Conservation (phyloP, 2,797 vertebrate species). For the Xenops minutus region DNA sequence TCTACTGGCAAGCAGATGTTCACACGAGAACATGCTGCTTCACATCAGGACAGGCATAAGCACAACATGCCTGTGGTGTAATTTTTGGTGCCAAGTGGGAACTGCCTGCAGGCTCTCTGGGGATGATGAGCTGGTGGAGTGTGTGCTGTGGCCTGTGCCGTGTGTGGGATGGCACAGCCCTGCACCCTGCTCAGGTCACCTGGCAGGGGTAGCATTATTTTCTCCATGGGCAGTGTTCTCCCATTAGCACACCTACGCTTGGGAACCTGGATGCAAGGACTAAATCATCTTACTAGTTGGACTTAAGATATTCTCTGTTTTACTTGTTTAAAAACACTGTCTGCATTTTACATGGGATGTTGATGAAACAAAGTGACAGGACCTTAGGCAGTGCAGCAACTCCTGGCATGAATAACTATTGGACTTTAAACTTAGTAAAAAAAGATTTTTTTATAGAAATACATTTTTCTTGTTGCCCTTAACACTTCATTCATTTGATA, state of each 20-base stretch:
- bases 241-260: not conserved
- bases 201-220: fast-evolving
- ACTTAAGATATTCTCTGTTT: not conserved
- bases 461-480: not conserved
- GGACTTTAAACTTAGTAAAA: not conserved
- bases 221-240: not conserved
- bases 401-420: not conserved
- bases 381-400: not conserved
- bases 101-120: not conserved
- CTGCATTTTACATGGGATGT: not conserved
- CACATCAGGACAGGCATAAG: not conserved
- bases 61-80: not conserved
- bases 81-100: not conserved
- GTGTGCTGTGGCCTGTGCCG: not conserved
- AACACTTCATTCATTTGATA: not conserved
- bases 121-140: fast-evolving
- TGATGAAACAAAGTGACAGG: not conserved
- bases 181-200: fast-evolving
- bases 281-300: fast-evolving
- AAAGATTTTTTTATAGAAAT: not conserved
- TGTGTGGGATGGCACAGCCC: fast-evolving
- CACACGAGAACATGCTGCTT: not conserved
- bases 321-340: not conserved
- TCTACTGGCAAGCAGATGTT: not conserved
- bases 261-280: not conserved